These are phyloP conservation scores for Leuctra nigra DNA, from an alignment of 2,888 invertebrate genomes.

Conservation along the genomic window DNA sequence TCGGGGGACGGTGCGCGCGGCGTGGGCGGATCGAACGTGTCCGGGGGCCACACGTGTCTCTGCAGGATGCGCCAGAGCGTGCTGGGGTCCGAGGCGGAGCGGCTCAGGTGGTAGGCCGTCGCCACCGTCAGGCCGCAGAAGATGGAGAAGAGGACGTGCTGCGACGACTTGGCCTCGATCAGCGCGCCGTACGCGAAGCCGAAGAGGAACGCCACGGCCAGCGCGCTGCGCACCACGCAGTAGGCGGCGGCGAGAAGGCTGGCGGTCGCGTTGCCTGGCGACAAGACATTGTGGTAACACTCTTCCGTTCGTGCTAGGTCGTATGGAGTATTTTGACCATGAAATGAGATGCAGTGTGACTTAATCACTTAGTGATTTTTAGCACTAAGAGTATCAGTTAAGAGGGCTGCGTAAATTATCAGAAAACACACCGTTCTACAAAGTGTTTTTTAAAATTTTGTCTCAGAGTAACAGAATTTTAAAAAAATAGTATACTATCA, in stretches of 20 bases:
- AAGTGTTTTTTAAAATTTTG: too few species aligned
- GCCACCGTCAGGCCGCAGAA: slow-evolving; percentile 87
- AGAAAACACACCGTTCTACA: too few species aligned
- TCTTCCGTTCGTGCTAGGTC: too few species aligned
- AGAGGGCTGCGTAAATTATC: too few species aligned
- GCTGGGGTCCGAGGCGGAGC: slow-evolving; percentile 84
- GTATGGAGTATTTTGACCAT: too few species aligned
- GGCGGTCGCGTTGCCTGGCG: slow-evolving; percentile 81
- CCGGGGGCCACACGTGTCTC: slow-evolving; percentile 46
- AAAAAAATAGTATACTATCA: too few species aligned
- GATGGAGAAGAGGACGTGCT: slow-evolving; percentile 89
- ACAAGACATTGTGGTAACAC: too few species aligned
- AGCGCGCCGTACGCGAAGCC: slow-evolving; percentile 85
- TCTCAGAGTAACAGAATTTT: too few species aligned
- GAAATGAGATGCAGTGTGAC: too few species aligned
- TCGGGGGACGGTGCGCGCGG: too few species aligned
- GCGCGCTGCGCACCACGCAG: slow-evolving; percentile 69
- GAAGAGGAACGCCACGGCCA: slow-evolving; percentile 73
- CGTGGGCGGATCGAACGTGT: background rate
- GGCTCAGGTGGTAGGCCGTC: slow-evolving; percentile 84
- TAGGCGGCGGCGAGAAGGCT: slow-evolving; percentile 78
- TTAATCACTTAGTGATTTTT: too few species aligned
- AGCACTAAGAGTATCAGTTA: too few species aligned
- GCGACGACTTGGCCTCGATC: slow-evolving; percentile 74
- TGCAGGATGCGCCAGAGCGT: slow-evolving; percentile 78